A percentile compares a stretch with the other conserved stretches of the same genome.
These are phyloP conservation scores for Diplazon laetatorius DNA, from an alignment of 2,888 invertebrate genomes.

Conservation along the genomic window DNA sequence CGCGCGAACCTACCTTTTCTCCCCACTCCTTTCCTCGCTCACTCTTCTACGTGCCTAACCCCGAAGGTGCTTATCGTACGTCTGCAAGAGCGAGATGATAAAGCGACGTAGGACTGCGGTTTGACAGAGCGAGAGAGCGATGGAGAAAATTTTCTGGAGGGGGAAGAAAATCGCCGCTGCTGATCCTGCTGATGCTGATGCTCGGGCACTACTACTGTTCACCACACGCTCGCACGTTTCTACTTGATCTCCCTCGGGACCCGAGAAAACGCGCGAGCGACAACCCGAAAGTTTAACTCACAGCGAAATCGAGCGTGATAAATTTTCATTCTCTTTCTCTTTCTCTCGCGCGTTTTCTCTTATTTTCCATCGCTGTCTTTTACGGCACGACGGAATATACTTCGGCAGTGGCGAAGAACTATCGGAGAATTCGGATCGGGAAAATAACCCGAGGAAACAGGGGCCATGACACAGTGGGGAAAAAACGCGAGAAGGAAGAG, in stretches of 20 bases:
- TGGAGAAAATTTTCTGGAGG: constrained; percentile 41
- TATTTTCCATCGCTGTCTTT: too few species aligned
- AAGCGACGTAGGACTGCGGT: constrained; percentile 15
- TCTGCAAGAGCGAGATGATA: constrained; percentile 35
- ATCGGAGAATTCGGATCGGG: constrained; percentile 17
- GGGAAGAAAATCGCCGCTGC: constrained; percentile 38
- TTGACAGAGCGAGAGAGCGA: constrained; percentile 53
- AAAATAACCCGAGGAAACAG: neutral
- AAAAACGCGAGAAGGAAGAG: constrained; percentile 19
- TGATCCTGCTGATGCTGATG: constrained; percentile 15
- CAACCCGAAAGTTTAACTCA: constrained; percentile 10
- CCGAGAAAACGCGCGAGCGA: constrained; percentile 20
- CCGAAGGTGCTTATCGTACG: constrained; percentile 45
- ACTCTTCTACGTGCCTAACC: constrained; percentile 11
- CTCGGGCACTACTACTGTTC: constrained; percentile 23
- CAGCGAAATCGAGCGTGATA: neutral
- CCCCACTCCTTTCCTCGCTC: constrained; percentile 46
- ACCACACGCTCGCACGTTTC: constrained; percentile 46
- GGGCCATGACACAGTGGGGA: constrained; percentile 17
- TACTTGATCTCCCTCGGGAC: constrained; percentile 27
- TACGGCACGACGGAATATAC: neutral
- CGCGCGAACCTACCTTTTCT: constrained; percentile 63
- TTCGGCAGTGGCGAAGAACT: constrained; percentile 58
- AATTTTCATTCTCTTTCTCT: neutral
- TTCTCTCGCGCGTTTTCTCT: constrained; percentile 8